Evolutionary conservation across 2,797 vertebrate species (phyloP), one percentile per base, ranked within the genome.

Genomic region (Myotis daubentonii): DNA sequence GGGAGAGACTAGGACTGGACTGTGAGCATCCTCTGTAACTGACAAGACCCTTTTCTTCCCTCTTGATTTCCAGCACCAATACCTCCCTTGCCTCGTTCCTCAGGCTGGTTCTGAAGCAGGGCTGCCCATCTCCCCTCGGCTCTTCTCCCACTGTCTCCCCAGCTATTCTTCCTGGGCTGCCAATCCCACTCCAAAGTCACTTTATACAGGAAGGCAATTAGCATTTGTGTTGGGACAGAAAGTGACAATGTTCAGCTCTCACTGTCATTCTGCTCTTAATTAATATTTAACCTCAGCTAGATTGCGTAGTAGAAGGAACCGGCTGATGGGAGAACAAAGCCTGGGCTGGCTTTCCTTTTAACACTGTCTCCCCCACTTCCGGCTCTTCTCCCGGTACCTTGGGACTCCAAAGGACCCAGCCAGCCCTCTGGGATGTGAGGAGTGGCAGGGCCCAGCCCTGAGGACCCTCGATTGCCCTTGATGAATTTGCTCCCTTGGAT

Each of bases 211-310:
- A 89, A 96, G 95, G 92, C 96, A 97, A 97, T 97, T 96, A 95
- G 88, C 95, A 93, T 92, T 96, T 97, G 65, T 96, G 96, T 97
- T 96, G 94, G 90, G 96, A 97, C 89, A 96, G 89, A 97, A 95
- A 95, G 93, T 97, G 96, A 97, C 96, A 97, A 95, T 94, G 95
- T 90, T 95, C 93, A 95, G 96, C 88, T 95, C 92, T 91, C 93
- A 68, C 91, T 97, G 97, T 96, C 96, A 97, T 92, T 97, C 95
- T 96, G 96, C 94, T 96, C 95, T 97, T 96, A 87, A 97, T 94
- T 94, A 95, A 95, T 94, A 89, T 62, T 96, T 98, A 97, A 97
- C 97, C 96, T 97, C 95, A 44, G 68, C 70, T 79, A 87, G 66
- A 70, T 22, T 94, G 33, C 53, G 38, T 25, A 92, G 68, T 96